phyloP scores from a whole-genome alignment of 2,797 vertebrate genomes.

The Fistularia commersonii region DNA sequence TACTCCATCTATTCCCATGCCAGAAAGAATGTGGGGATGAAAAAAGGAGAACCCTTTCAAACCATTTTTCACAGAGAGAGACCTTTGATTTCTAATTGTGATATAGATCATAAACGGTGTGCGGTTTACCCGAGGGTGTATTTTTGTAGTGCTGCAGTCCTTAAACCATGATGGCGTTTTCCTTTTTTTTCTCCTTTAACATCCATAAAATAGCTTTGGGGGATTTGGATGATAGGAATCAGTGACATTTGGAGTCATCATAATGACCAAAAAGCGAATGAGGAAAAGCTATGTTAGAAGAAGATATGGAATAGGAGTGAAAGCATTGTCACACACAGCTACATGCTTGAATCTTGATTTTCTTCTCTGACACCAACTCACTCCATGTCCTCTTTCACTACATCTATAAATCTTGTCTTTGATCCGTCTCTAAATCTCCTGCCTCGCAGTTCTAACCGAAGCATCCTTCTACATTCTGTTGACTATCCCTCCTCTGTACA shows the following conservation, averaged over 20 bases:
- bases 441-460: too few species aligned
- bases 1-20: slow-evolving; percentile 37
- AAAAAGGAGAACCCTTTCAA: slow-evolving; percentile 37
- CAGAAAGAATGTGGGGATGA: not conserved
- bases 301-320: slow-evolving; percentile 3
- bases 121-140: slow-evolving; percentile 46
- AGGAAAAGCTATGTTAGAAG: slow-evolving; percentile 49
- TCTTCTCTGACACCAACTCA: too few species aligned
- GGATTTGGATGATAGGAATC: slow-evolving; percentile 61
- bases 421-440: too few species aligned
- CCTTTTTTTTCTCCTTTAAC: slow-evolving; percentile 29
- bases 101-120: slow-evolving; percentile 62
- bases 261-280: slow-evolving; percentile 51
- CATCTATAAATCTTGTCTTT: too few species aligned
- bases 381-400: too few species aligned
- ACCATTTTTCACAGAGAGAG: slow-evolving; percentile 56
- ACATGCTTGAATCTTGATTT: too few species aligned
- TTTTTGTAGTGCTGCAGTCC: slow-evolving; percentile 41
- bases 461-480: too few species aligned
- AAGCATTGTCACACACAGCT: too few species aligned
- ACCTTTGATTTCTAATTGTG: slow-evolving; percentile 72
- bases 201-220: slow-evolving; percentile 35
- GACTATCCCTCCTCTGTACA: too few species aligned
- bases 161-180: slow-evolving; percentile 24
- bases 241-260: slow-evolving; percentile 66